Conservation (phyloP, 2,113 vertebrate genomes). For the Callorhinus ursinus region DNA sequence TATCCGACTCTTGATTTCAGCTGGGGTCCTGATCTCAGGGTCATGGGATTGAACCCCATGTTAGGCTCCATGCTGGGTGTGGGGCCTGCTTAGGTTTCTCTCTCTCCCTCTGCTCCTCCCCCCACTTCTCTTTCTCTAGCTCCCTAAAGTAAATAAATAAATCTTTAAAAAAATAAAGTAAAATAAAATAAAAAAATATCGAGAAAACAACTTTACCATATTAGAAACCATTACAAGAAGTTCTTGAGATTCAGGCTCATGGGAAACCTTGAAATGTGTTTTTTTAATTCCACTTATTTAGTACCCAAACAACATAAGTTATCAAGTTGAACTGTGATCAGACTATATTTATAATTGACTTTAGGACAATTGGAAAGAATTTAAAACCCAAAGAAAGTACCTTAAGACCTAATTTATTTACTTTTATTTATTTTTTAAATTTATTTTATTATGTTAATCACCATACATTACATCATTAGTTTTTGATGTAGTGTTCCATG, state of each 20-base stretch:
- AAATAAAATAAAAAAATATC: background rate
- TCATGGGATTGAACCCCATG: background rate
- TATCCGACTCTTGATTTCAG: background rate
- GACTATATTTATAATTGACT: background rate
- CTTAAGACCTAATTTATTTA: background rate
- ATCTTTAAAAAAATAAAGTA: background rate
- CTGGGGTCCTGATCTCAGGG: background rate
- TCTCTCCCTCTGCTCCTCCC: background rate
- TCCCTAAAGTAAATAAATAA: background rate
- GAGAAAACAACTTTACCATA: background rate
- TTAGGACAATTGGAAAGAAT: background rate
- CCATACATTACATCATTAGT: too few relatives aligned
- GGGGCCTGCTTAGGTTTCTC: background rate
- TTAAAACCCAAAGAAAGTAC: background rate
- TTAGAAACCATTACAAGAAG: background rate
- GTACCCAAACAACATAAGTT: background rate
- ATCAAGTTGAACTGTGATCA: background rate
- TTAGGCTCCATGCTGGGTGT: background rate
- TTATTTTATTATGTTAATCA: too few relatives aligned
- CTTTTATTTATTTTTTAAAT: background rate
- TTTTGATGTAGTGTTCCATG: too few relatives aligned
- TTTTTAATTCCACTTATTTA: conserved; percentile 18
- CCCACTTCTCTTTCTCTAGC: background rate
- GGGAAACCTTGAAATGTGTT: background rate
- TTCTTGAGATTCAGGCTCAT: background rate